Evolutionary conservation across 1,140 invertebrate genomes (phyloP).

Genomic region (Drosophila navojoa): DNA sequence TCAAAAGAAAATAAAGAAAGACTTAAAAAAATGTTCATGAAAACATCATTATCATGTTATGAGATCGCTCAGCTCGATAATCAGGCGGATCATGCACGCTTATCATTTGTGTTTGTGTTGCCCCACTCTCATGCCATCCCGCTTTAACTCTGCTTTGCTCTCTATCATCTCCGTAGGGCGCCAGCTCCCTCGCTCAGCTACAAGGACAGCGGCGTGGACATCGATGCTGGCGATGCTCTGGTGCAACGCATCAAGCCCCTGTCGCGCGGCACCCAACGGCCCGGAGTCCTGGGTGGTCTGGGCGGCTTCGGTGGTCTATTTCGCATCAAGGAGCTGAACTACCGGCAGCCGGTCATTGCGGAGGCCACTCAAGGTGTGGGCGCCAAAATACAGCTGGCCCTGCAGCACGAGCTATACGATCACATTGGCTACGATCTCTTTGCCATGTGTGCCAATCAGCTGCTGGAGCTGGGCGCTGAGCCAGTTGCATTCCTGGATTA

Average conservation of each 20-base stretch:
- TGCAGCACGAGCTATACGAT: constrained; percentile 90
- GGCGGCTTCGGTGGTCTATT: constrained; percentile 98
- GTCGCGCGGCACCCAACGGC: constrained; percentile 87
- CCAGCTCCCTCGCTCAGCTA: constrained; percentile 89
- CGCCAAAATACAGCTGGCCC: constrained; percentile 96
- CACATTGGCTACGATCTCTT: constrained; percentile 97
- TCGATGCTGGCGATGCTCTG: constrained; percentile 94
- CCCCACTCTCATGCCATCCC: neutral
- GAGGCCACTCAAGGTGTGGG: constrained; percentile 97
- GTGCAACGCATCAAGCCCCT: constrained; percentile 93
- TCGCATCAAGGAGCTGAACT: constrained; percentile 88
- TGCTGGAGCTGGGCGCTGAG: constrained; percentile 96
- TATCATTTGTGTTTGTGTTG: too few relatives aligned
- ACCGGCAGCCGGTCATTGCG: constrained; percentile 92
- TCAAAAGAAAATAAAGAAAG: neutral
- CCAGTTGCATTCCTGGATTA: constrained; percentile 98
- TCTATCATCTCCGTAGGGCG: constrained; percentile 69
- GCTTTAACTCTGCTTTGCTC: neutral
- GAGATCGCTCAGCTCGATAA: too few relatives aligned
- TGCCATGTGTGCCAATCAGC: constrained; percentile 99
- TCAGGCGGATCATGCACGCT: too few relatives aligned
- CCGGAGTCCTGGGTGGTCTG: constrained; percentile 91
- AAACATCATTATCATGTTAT: too few relatives aligned
- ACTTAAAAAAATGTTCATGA: neutral
- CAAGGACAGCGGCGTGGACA: constrained; percentile 96